phyloP scores from a whole-genome alignment of 2,113 vertebrate genomes.

The Protobothrops flavoviridis region DNA sequence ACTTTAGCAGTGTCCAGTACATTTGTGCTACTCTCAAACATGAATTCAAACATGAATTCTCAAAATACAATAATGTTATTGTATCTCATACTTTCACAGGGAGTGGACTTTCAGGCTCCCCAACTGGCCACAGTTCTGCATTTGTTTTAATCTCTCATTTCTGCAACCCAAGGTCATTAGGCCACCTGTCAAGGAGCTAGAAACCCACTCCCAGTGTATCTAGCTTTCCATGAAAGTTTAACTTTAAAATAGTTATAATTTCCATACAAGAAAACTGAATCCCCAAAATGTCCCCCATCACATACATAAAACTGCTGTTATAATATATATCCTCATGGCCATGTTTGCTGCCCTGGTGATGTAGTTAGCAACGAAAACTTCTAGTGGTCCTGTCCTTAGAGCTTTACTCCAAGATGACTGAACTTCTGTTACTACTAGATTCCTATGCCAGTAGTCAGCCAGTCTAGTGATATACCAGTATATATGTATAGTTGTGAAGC shows the following conservation, averaged over 20 bases:
- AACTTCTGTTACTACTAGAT: not conserved
- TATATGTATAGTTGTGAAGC: not conserved
- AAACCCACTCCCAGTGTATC: slow-evolving; percentile 1
- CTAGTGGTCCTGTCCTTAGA: not conserved
- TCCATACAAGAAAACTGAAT: slow-evolving; percentile 27
- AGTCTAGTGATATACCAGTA: not conserved
- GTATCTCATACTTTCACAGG: not conserved
- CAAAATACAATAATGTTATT: not conserved
- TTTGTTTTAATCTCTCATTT: not conserved
- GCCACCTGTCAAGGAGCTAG: slow-evolving; percentile 21
- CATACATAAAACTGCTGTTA: slow-evolving; percentile 27
- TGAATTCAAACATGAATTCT: not conserved
- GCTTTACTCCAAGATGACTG: not conserved
- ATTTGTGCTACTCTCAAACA: not conserved
- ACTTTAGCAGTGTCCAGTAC: too few relatives aligned
- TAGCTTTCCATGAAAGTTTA: slow-evolving; percentile 14
- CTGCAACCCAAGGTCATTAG: slow-evolving; percentile 23
- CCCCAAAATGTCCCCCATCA: not conserved
- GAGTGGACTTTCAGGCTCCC: too few relatives aligned
- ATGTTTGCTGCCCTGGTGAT: not conserved
- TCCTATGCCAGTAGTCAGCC: not conserved
- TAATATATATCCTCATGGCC: not conserved
- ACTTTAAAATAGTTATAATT: slow-evolving; percentile 34
- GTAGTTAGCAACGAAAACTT: not conserved
- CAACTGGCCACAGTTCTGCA: not conserved